Percentiles rank a stretch among this genome's conserved stretches.
Conservation (phyloP, 1,140 invertebrate genomes). For the Nephotettix cincticeps region DNA sequence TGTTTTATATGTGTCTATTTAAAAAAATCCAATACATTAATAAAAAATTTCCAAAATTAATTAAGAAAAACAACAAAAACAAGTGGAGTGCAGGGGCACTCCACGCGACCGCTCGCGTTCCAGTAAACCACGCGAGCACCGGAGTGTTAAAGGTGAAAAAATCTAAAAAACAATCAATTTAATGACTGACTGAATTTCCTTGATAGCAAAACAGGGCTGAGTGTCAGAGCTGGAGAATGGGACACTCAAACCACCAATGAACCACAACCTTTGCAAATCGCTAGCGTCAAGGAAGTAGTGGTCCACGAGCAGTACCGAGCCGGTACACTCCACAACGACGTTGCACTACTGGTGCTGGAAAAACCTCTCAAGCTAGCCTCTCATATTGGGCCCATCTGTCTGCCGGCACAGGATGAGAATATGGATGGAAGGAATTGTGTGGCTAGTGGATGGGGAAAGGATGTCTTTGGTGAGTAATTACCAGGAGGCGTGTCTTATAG, state of each 20-base stretch:
- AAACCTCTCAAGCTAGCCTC: conserved; percentile 51
- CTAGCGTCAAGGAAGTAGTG: conserved; percentile 55
- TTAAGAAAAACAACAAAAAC: too few relatives aligned
- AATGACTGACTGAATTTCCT: too few relatives aligned
- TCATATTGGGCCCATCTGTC: conserved; percentile 1
- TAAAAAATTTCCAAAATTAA: too few relatives aligned
- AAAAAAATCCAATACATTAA: too few relatives aligned
- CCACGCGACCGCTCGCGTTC: too few relatives aligned
- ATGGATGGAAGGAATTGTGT: conserved; percentile 51
- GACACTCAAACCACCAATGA: conserved; percentile 74
- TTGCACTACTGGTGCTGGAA: conserved; percentile 63
- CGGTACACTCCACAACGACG: conserved; percentile 63
- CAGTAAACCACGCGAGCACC: too few relatives aligned
- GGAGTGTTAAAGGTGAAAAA: too few relatives aligned
- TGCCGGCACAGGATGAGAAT: conserved; percentile 8
- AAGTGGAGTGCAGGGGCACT: too few relatives aligned
- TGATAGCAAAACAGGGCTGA: conserved; percentile 23
- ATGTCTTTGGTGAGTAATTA: conserved; percentile 54
- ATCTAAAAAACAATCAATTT: too few relatives aligned
- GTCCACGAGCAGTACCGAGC: conserved; percentile 52
- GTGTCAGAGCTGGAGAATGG: conserved; percentile 51
- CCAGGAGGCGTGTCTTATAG: too few relatives aligned
- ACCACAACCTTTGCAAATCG: conserved; percentile 68
- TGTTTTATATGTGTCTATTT: too few relatives aligned
- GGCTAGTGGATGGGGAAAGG: conserved; percentile 72